phyloP scores from a whole-genome alignment of 1,140 invertebrate species.

The Pygmarrhopalites habei region DNA sequence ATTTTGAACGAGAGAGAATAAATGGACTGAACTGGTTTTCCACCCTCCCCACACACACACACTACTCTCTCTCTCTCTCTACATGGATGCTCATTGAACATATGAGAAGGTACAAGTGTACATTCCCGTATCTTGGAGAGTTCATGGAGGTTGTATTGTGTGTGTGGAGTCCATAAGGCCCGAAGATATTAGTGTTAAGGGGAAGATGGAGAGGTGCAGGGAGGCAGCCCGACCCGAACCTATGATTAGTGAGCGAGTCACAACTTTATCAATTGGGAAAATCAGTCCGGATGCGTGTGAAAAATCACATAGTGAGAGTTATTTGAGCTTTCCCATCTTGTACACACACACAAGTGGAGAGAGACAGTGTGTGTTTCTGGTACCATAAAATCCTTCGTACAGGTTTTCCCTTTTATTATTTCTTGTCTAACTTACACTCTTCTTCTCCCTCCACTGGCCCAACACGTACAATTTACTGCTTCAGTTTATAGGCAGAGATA shows the following conservation, averaged over 20 bases:
- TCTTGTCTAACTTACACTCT: too few relatives aligned
- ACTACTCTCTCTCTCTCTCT: background rate
- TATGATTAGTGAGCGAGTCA: constrained; percentile 20
- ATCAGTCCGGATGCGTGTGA: constrained; percentile 34
- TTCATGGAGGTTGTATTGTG: background rate
- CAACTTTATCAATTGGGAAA: constrained; percentile 38
- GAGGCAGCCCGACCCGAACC: constrained; percentile 5
- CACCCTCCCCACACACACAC: background rate
- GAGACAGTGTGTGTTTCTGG: too few relatives aligned
- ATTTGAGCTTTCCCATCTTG: background rate
- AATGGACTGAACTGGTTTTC: constrained; percentile 4
- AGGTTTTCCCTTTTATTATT: too few relatives aligned
- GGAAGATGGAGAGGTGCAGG: too few relatives aligned
- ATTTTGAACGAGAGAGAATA: too few relatives aligned
- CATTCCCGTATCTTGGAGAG: too few relatives aligned
- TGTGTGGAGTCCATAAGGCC: background rate
- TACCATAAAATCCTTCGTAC: too few relatives aligned
- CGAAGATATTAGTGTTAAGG: background rate
- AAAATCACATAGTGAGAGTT: constrained; percentile 7
- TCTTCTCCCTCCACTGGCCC: too few relatives aligned
- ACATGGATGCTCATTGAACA: background rate
- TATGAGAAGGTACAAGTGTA: too few relatives aligned
- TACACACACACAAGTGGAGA: background rate
- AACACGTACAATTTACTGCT: too few relatives aligned
- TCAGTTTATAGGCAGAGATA: too few relatives aligned